Evolutionary conservation across 2,797 vertebrate species (phyloP).

Genomic region (Cuculus canorus): DNA sequence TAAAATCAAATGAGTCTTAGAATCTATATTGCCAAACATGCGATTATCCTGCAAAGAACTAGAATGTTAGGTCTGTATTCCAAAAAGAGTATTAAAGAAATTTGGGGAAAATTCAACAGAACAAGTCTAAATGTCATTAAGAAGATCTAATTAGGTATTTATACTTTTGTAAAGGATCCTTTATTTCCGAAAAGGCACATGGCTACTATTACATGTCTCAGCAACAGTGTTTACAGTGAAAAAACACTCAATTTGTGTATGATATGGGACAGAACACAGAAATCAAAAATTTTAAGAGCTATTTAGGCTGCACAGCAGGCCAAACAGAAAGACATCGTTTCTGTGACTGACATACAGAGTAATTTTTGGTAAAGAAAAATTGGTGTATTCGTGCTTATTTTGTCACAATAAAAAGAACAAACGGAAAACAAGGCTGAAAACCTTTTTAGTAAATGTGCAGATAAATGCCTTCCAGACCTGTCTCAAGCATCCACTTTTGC

Average conservation of each 20-base stretch:
- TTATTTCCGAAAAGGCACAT: not conserved
- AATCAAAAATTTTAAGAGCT: not conserved
- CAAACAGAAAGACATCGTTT: not conserved
- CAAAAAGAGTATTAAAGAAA: not conserved
- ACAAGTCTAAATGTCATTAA: not conserved
- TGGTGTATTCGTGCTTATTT: not conserved
- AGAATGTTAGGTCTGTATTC: not conserved
- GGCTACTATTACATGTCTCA: not conserved
- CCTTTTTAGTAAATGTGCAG: not conserved
- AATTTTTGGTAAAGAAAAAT: not conserved
- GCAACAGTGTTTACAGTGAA: not conserved
- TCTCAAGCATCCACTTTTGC: conserved; percentile 1
- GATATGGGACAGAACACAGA: not conserved
- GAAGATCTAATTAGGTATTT: not conserved
- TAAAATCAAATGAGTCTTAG: not conserved
- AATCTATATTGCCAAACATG: not conserved
- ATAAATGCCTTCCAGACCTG: not conserved
- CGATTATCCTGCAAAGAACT: not conserved
- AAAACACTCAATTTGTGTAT: not conserved
- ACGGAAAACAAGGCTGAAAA: not conserved
- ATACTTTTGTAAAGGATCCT: not conserved
- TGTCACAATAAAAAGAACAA: not conserved
- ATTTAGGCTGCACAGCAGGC: not conserved
- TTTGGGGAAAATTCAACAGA: not conserved
- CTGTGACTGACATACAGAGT: not conserved